These are phyloP conservation scores for Cacatua alba DNA, from an alignment of 2,113 vertebrate species.

Conservation along the genomic window DNA sequence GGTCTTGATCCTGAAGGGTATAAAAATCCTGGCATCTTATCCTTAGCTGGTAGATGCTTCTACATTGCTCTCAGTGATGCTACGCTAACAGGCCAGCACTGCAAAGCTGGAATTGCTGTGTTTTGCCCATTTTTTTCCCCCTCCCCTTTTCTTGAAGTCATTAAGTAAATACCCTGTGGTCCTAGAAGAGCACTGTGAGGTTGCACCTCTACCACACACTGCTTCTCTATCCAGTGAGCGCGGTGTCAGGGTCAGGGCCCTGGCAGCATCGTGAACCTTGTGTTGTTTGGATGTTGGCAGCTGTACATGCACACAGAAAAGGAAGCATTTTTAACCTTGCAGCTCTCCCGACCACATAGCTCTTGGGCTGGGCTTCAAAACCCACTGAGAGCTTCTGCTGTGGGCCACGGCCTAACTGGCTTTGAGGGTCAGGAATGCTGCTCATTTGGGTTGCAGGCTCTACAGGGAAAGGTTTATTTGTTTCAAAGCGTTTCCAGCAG, in stretches of 20 bases:
- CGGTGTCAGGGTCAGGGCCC: fast-evolving
- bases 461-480: slow-evolving; percentile 48
- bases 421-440: slow-evolving; percentile 29
- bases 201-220: background rate
- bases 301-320: background rate
- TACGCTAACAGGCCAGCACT: background rate
- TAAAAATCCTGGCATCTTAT: background rate
- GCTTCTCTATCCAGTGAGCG: background rate
- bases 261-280: background rate
- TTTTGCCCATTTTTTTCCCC: background rate
- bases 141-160: background rate
- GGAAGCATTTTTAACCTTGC: background rate
- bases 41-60: background rate
- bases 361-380: background rate
- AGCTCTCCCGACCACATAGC: background rate
- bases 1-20: background rate
- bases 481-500: slow-evolving; percentile 35
- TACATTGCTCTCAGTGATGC: background rate
- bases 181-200: background rate
- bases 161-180: background rate
- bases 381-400: background rate
- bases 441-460: background rate
- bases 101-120: background rate
- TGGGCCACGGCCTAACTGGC: background rate
- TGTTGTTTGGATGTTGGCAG: background rate